These are phyloP conservation scores for Gephyroberyx darwinii DNA, from an alignment of 2,797 vertebrate species.

Conservation along the genomic window DNA sequence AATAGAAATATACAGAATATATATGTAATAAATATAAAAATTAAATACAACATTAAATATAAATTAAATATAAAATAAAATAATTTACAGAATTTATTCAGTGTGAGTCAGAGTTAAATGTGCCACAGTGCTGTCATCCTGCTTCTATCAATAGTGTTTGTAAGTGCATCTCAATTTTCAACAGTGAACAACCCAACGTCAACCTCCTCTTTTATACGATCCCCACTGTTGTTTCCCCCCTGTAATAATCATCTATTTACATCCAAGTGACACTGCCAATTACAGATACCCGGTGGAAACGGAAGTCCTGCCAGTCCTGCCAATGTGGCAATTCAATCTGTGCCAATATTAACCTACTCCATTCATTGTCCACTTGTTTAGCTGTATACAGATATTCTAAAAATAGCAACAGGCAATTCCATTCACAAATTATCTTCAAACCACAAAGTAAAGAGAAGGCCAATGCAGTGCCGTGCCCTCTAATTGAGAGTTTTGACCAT, in stretches of 20 bases:
- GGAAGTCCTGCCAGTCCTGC: constrained; percentile 29
- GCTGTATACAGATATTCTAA: constrained; percentile 21
- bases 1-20: no score
- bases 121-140: no score
- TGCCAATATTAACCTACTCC: constrained; percentile 25
- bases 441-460: background rate
- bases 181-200: background rate
- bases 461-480: background rate
- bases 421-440: constrained; percentile 25
- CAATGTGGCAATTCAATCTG: constrained; percentile 33
- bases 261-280: constrained; percentile 17
- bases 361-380: constrained; percentile 44
- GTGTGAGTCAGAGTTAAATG: no score
- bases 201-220: background rate
- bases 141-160: no score
- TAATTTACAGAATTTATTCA: no score
- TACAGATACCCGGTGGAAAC: constrained; percentile 24
- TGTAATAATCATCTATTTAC: background rate
- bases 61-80: no score
- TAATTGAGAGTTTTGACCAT: background rate
- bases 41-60: no score
- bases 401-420: constrained; percentile 45
- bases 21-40: no score
- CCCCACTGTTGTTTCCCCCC: background rate
- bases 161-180: background rate